These are phyloP conservation scores for Spodoptera frugiperda DNA, from an alignment of 1,140 invertebrate species.

Conservation along the genomic window DNA sequence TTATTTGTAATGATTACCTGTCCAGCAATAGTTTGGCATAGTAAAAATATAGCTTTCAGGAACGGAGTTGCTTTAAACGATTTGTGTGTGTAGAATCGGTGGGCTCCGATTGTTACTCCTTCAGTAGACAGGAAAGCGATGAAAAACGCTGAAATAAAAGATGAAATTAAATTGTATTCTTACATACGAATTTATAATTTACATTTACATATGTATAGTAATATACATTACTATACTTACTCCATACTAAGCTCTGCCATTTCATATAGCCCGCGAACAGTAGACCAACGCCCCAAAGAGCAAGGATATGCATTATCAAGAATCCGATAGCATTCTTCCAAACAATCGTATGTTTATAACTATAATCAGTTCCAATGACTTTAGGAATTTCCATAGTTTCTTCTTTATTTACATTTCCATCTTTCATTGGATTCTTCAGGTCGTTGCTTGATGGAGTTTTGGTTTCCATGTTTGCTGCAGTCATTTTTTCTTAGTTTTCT, in stretches of 20 bases:
- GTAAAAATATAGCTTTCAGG: slow-evolving; percentile 77
- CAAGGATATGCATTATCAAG: slow-evolving; percentile 78
- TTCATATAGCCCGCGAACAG: slow-evolving; percentile 45
- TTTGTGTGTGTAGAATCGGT: slow-evolving; percentile 86
- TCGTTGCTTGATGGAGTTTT: background rate
- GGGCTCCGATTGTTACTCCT: slow-evolving; percentile 86
- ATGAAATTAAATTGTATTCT: too few species aligned
- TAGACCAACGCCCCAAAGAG: slow-evolving; percentile 69
- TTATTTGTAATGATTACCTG: slow-evolving; percentile 79
- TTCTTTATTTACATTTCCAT: background rate
- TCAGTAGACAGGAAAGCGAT: slow-evolving; percentile 64
- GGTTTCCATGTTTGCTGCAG: slow-evolving; percentile 9
- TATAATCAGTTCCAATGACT: slow-evolving; percentile 82
- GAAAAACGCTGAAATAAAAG: slow-evolving; percentile 66
- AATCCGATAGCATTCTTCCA: slow-evolving; percentile 86
- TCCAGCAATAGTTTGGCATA: slow-evolving; percentile 85
- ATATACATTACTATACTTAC: slow-evolving; percentile 50
- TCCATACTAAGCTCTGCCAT: slow-evolving; percentile 51
- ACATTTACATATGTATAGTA: too few species aligned
- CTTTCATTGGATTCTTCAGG: background rate
- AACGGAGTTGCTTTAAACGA: slow-evolving; percentile 84
- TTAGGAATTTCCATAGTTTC: slow-evolving; percentile 20
- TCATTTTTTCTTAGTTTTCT: background rate
- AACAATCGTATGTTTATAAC: slow-evolving; percentile 83
- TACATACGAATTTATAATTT: too few species aligned